A percentile compares a stretch with the other conserved stretches of the same genome.
Conservation (phyloP, 2,113 vertebrate species). For the Ginglymostoma cirratum region DNA sequence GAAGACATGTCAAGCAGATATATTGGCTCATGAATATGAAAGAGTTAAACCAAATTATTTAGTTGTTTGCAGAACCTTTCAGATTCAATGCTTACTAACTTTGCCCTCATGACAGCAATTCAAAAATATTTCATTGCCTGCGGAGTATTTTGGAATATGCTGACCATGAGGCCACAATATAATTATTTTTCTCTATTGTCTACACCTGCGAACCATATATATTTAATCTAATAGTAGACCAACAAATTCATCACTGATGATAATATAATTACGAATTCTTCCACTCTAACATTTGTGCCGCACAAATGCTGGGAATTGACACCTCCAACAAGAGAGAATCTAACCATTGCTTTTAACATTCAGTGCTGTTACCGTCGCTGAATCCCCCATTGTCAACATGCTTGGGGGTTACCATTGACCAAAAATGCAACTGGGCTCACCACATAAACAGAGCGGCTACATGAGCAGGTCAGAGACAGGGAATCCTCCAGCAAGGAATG, state of each 20-base stretch:
- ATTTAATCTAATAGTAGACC: neutral
- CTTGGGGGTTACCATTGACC: too few relatives aligned
- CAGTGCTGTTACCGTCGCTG: too few relatives aligned
- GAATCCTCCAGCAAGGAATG: too few relatives aligned
- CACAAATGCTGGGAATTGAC: too few relatives aligned
- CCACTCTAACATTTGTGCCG: too few relatives aligned
- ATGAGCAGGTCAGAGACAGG: too few relatives aligned
- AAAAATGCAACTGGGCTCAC: too few relatives aligned
- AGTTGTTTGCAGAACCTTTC: neutral
- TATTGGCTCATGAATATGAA: neutral
- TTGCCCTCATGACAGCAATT: neutral
- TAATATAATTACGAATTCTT: neutral
- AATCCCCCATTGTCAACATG: too few relatives aligned
- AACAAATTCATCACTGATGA: neutral
- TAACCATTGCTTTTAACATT: too few relatives aligned
- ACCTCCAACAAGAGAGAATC: too few relatives aligned
- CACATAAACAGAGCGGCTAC: too few relatives aligned
- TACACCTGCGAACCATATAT: neutral
- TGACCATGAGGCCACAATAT: neutral
- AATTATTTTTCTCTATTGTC: neutral
- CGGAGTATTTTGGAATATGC: neutral
- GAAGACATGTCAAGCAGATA: neutral
- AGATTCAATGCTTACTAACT: neutral
- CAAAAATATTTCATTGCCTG: too few relatives aligned
- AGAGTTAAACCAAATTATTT: neutral